Evolutionary conservation across 2,888 invertebrate species (phyloP).

Genomic region (Drosophila hamatofila): DNA sequence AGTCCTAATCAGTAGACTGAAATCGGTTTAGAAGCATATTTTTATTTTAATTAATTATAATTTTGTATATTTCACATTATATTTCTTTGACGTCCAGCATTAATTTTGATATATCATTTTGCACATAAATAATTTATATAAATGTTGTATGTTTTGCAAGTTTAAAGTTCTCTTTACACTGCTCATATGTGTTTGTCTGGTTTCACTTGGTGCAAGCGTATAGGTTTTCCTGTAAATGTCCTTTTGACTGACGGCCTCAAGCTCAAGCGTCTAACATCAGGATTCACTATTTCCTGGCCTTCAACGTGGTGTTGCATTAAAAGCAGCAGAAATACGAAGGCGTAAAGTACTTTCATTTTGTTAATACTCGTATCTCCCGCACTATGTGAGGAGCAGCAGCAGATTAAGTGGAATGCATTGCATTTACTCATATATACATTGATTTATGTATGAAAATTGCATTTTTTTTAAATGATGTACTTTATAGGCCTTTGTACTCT

Average conservation of each 20-base stretch:
- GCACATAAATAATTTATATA: neutral
- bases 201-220: neutral
- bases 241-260: neutral
- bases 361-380: neutral
- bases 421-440: neutral
- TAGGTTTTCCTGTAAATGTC: neutral
- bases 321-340: neutral
- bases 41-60: neutral
- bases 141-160: neutral
- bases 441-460: neutral
- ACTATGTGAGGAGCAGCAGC: neutral
- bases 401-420: neutral
- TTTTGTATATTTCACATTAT: neutral
- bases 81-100: neutral
- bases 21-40: neutral
- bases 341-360: neutral
- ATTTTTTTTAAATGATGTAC: neutral
- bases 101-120: too few relatives aligned
- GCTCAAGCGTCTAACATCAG: neutral
- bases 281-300: neutral
- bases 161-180: neutral
- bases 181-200: neutral
- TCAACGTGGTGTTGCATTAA: neutral
- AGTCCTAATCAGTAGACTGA: neutral
- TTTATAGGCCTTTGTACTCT: neutral